Evolutionary conservation across 2,113 vertebrate species (phyloP).

Genomic region (Aegithalos caudatus): DNA sequence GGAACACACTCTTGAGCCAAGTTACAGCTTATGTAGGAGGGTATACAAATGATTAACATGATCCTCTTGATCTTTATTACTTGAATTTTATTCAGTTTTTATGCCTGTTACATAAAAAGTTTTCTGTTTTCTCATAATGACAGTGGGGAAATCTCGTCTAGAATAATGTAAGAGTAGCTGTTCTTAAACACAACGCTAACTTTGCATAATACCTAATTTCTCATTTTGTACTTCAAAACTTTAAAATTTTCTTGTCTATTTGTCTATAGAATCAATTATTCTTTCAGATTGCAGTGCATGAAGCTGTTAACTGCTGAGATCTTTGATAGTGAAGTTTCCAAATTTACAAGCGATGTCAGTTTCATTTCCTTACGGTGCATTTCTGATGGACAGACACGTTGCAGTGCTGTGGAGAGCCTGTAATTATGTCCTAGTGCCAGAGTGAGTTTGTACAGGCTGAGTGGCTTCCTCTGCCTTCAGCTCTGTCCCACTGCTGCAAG

Average conservation of each 20-base stretch:
- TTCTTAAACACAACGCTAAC: background rate
- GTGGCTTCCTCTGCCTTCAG: background rate
- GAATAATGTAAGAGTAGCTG: background rate
- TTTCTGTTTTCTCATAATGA: background rate
- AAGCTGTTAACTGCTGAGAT: background rate
- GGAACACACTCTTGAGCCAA: background rate
- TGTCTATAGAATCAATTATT: background rate
- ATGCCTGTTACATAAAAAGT: background rate
- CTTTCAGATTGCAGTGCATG: background rate
- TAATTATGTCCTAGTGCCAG: constrained; percentile 3
- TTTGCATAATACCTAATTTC: background rate
- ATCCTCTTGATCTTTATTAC: background rate
- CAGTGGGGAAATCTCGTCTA: background rate
- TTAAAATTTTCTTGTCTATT: background rate
- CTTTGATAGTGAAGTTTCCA: background rate
- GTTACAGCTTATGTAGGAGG: background rate
- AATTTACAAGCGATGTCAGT: background rate
- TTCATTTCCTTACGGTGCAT: background rate
- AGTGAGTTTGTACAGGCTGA: constrained; percentile 10
- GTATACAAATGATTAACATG: background rate
- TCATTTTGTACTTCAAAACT: background rate
- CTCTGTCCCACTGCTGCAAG: background rate
- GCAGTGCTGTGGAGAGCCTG: constrained; percentile 1
- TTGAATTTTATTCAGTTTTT: background rate
- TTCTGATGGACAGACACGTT: background rate